Conservation (phyloP, 2,113 vertebrate species). For the Martes martes region DNA sequence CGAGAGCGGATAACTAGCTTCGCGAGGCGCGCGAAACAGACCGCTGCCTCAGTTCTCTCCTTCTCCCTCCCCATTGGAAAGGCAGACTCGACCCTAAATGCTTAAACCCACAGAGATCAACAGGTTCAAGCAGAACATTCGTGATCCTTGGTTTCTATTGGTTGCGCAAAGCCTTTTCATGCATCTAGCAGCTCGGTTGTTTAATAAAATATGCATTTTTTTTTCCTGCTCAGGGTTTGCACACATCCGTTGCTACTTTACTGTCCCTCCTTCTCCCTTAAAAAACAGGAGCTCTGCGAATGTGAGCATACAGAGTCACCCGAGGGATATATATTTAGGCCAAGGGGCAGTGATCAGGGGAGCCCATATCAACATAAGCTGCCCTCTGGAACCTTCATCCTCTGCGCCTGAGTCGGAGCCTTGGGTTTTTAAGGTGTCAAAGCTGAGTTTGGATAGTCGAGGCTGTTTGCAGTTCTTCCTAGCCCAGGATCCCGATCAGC, state of each 20-base stretch:
- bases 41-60: background rate
- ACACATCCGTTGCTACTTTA: slow-evolving; percentile 52
- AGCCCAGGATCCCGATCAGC: background rate
- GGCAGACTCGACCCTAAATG: slow-evolving; percentile 48
- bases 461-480: background rate
- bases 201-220: slow-evolving; percentile 75
- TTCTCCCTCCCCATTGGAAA: slow-evolving; percentile 1
- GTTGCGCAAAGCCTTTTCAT: slow-evolving; percentile 68
- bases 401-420: background rate
- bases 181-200: slow-evolving; percentile 65
- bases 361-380: background rate
- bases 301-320: background rate
- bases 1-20: background rate
- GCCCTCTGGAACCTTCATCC: background rate
- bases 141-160: slow-evolving; percentile 67
- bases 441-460: slow-evolving; percentile 27
- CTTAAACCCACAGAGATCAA: slow-evolving; percentile 74
- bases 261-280: slow-evolving; percentile 18
- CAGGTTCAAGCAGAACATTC: slow-evolving; percentile 72
- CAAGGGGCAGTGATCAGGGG: background rate
- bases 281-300: slow-evolving; percentile 21
- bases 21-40: background rate
- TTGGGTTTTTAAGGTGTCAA: background rate
- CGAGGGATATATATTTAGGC: background rate
- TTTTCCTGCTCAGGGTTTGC: slow-evolving; percentile 4